These are phyloP conservation scores for Sebastes glaucus DNA, from an alignment of 2,797 vertebrate species.

Conservation along the genomic window DNA sequence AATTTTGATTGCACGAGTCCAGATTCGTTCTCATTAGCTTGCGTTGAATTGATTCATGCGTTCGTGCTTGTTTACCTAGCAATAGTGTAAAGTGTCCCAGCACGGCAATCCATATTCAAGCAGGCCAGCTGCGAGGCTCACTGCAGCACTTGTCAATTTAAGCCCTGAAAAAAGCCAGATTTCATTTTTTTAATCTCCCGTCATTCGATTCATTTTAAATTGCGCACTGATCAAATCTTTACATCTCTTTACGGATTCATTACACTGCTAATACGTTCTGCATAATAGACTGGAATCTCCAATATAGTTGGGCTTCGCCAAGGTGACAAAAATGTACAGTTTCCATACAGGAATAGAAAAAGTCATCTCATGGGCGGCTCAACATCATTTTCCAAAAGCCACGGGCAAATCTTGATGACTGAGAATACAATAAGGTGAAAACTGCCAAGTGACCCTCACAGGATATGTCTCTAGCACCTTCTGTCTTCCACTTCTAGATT, in stretches of 20 bases:
- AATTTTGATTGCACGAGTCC: slow-evolving; percentile 62
- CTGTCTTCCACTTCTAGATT: slow-evolving; percentile 75
- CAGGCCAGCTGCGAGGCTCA: slow-evolving; percentile 35
- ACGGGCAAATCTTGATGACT: slow-evolving; percentile 74
- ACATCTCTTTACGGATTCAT: slow-evolving; percentile 25
- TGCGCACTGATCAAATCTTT: slow-evolving; percentile 38
- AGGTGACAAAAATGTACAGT: slow-evolving; percentile 42
- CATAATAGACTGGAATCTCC: slow-evolving; percentile 10
- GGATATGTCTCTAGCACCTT: slow-evolving; percentile 66
- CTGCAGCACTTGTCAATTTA: slow-evolving; percentile 40
- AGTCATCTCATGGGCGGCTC: slow-evolving; percentile 49
- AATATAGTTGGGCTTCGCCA: background rate
- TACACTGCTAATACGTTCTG: slow-evolving; percentile 20
- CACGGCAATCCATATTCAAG: slow-evolving; percentile 55
- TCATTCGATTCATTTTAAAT: slow-evolving; percentile 30
- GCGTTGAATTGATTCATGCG: slow-evolving; percentile 60
- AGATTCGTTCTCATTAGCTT: slow-evolving; percentile 57
- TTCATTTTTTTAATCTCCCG: slow-evolving; percentile 28
- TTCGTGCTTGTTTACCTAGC: slow-evolving; percentile 57
- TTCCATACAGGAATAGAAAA: slow-evolving; percentile 49
- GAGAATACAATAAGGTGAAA: slow-evolving; percentile 75
- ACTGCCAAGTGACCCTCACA: slow-evolving; percentile 76
- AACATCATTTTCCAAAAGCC: slow-evolving; percentile 71
- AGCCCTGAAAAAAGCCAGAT: slow-evolving; percentile 27
- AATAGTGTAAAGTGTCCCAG: slow-evolving; percentile 52